Evolutionary conservation across 2,113 vertebrate genomes (phyloP), one percentile per base, ranked within the genome.

Genomic region (Alexandromys fortis): DNA sequence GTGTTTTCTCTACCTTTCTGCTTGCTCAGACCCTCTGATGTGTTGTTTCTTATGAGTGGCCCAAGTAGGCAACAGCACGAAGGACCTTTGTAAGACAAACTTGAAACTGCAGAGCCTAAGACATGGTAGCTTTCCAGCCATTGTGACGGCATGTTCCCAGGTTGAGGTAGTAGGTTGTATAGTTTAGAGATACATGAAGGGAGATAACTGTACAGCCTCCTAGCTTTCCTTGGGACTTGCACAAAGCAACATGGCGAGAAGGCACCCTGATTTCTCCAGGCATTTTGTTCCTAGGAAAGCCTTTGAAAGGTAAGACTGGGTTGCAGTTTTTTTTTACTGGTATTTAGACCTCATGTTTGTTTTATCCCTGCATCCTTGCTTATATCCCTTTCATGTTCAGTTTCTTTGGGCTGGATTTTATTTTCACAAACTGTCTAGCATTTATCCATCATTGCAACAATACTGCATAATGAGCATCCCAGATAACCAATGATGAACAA

Each of bases 141-240:
- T 97, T 98, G 96, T 98, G 97, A 98, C 96, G 98, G 99, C 99
- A 99, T 99, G 99, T 98, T 98, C 98, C 98, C 99, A 99, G 99
- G 99, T 96, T 99, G 99, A 99, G 99, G 99, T 99, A 99, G 99
- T 99, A 99, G 99, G 99, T 99, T 99, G 99, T 99, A 99, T 99
- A 99, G 99, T 99, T 99, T 98, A 99, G 99, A 99, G 99, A 99
- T 99, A 99, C 98, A 99, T 98, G 99, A 99, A 98, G 99, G 99
- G 99, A 99, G 99, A 99, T 99, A 99, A 99, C 99, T 99, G 99
- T 99, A 99, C 99, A 99, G 99, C 99, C 99, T 99, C 99, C 99
- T 99, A 99, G 99, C 99, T 99, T 99, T 99, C 99, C 99, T 98
- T 99, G 99, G 99, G 99, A 98, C 99, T 98, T 97, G 98, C 98